phyloP scores from a whole-genome alignment of 1,140 invertebrate genomes.

The Dendroctonus valens region DNA sequence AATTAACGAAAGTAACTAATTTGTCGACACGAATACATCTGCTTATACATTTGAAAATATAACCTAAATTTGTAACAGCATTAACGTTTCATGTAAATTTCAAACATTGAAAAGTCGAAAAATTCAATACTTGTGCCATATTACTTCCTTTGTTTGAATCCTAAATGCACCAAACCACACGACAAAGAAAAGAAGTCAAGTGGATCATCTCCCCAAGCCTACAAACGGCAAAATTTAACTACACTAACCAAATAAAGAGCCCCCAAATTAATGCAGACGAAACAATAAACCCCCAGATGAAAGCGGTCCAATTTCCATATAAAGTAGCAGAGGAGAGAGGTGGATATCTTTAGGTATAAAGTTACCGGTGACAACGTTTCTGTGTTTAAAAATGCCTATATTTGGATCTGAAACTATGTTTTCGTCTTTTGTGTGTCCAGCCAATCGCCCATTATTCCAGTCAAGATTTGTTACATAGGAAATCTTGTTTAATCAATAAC shows the following conservation, averaged over 20 bases:
- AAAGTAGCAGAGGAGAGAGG: conserved; percentile 20
- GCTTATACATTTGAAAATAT: no score
- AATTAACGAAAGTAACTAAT: no score
- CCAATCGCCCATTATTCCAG: no score
- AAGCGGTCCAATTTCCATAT: conserved; percentile 32
- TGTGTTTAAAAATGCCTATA: conserved; percentile 2
- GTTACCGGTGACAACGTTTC: conserved; percentile 13
- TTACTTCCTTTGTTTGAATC: background rate
- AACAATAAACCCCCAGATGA: conserved; percentile 31
- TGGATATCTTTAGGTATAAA: conserved; percentile 11
- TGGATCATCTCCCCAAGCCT: conserved; percentile 16
- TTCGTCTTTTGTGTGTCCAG: no score
- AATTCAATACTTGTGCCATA: conserved; percentile 7
- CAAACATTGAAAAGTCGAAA: background rate
- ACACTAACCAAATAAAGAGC: conserved; percentile 31
- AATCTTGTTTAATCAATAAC: no score
- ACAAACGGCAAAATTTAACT: conserved; percentile 30
- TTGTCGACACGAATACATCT: no score
- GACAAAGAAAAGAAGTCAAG: conserved; percentile 25
- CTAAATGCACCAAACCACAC: conserved; percentile 16
- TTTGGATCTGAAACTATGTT: no score
- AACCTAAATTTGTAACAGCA: no score
- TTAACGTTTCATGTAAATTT: no score
- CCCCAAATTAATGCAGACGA: conserved; percentile 33
- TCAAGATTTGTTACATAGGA: no score